Conservation (phyloP, 2,888 invertebrate species). For the Amblyjoppa fuscipennis region DNA sequence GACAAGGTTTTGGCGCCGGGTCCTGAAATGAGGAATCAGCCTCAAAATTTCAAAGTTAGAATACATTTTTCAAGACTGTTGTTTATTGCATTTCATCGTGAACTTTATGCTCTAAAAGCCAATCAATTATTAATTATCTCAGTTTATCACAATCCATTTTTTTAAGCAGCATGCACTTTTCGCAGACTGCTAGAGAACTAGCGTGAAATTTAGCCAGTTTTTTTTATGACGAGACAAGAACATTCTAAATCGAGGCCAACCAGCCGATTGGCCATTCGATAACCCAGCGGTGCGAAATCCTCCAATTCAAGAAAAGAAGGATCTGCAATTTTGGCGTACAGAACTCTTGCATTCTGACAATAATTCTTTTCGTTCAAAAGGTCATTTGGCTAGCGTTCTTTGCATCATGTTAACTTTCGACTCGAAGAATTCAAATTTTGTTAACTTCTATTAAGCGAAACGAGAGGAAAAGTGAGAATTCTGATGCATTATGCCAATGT, state of each 20-base stretch:
- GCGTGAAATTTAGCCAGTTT: too few species aligned
- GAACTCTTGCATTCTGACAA: constrained; percentile 77
- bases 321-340: constrained; percentile 78
- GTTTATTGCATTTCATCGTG: too few species aligned
- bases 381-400: constrained; percentile 73
- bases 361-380: constrained; percentile 67
- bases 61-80: too few species aligned
- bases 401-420: constrained; percentile 80
- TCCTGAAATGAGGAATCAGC: too few species aligned
- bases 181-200: too few species aligned
- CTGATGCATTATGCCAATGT: neutral
- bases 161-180: too few species aligned
- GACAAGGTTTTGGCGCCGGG: too few species aligned
- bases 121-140: too few species aligned
- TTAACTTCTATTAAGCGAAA: neutral
- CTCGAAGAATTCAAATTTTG: constrained; percentile 71
- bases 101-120: too few species aligned
- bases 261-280: constrained; percentile 86
- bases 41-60: too few species aligned
- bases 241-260: constrained; percentile 86
- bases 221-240: too few species aligned
- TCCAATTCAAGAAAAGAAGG: constrained; percentile 85
- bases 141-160: too few species aligned
- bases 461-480: neutral
- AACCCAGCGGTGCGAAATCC: constrained; percentile 86